Evolutionary conservation across 2,113 vertebrate genomes (phyloP).

Genomic region (Brachyistius frenatus): DNA sequence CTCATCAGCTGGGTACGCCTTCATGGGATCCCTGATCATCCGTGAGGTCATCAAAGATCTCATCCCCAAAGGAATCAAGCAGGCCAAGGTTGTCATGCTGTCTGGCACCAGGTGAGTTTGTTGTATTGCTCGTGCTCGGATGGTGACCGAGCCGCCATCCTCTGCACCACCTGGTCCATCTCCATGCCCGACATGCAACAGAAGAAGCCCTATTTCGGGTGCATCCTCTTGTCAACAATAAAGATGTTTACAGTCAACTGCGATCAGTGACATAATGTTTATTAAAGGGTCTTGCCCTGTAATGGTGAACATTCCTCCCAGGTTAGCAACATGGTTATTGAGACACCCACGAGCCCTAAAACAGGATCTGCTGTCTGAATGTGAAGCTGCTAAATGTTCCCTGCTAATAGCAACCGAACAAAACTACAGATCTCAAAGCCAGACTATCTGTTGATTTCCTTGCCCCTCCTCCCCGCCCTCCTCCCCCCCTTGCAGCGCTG

Average conservation of each 20-base stretch:
- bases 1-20: slow-evolving; percentile 81
- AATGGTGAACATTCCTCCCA: slow-evolving; percentile 61
- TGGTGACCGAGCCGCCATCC: slow-evolving; percentile 34
- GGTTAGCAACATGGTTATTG: slow-evolving; percentile 60
- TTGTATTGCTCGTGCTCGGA: slow-evolving; percentile 16
- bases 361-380: slow-evolving; percentile 32
- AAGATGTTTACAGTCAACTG: slow-evolving; percentile 62
- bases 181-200: slow-evolving; percentile 49
- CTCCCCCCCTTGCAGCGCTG: slow-evolving; percentile 78
- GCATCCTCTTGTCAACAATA: slow-evolving; percentile 67
- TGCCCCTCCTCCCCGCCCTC: not conserved
- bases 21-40: slow-evolving; percentile 89
- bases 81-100: slow-evolving; percentile 87
- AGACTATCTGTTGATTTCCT: slow-evolving; percentile 35
- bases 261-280: slow-evolving; percentile 71
- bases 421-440: slow-evolving; percentile 16
- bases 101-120: slow-evolving; percentile 86
- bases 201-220: slow-evolving; percentile 63
- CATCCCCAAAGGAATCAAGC: slow-evolving; percentile 86
- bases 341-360: slow-evolving; percentile 33
- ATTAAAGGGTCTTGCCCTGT: slow-evolving; percentile 61
- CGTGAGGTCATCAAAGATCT: slow-evolving; percentile 89
- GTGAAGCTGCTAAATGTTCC: slow-evolving; percentile 34
- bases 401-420: not conserved
- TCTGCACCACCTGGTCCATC: slow-evolving; percentile 34